Percentiles rank a stretch among this genome's conserved stretches.
These are phyloP conservation scores for Minunthozetes semirufus DNA, from an alignment of 2,888 invertebrate species.

Conservation along the genomic window DNA sequence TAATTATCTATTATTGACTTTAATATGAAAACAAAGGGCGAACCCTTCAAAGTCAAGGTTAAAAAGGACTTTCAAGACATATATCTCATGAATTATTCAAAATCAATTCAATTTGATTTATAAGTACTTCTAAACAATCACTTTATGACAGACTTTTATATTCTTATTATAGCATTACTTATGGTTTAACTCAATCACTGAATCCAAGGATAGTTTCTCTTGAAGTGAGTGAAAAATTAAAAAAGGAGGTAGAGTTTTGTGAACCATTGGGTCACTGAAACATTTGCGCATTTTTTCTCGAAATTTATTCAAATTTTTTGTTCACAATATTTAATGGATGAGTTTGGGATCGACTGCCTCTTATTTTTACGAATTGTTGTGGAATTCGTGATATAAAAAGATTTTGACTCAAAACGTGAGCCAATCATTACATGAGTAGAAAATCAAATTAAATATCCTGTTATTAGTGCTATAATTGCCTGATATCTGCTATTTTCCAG, in stretches of 20 bases:
- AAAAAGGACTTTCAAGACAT: too few species aligned
- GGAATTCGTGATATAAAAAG: background rate
- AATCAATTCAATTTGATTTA: too few species aligned
- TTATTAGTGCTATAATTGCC: too few species aligned
- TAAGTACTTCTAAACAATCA: too few species aligned
- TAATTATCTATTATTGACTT: too few species aligned
- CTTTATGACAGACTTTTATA: background rate
- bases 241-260: too few species aligned
- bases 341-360: background rate
- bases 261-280: conserved; percentile 24
- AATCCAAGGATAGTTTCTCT: background rate
- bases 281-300: background rate
- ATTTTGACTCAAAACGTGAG: background rate
- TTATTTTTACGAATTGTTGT: too few species aligned
- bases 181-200: background rate
- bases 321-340: background rate
- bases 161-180: background rate
- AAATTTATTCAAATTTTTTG: background rate
- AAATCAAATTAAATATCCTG: background rate
- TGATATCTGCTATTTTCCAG: too few species aligned
- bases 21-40: too few species aligned
- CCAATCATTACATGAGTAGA: background rate
- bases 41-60: too few species aligned
- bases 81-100: too few species aligned
- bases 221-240: background rate